These are phyloP conservation scores for Neodiprion pinetum DNA, from an alignment of 1,140 invertebrate species.

Conservation along the genomic window DNA sequence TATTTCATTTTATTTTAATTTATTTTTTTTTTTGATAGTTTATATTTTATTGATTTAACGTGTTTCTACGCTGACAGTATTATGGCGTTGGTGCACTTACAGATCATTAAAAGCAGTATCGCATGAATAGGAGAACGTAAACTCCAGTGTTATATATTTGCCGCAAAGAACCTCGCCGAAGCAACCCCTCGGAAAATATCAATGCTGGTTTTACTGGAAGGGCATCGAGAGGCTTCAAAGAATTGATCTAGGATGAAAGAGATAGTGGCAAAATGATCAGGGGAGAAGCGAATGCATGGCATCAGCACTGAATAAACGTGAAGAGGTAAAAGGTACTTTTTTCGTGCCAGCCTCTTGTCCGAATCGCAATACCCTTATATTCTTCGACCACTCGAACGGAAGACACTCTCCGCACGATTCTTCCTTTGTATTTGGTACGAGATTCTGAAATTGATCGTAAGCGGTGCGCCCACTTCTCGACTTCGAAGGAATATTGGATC, in stretches of 20 bases:
- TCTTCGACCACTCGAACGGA: neutral
- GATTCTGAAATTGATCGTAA: neutral
- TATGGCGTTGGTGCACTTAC: too few species aligned
- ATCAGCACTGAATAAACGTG: neutral
- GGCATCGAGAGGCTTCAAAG: neutral
- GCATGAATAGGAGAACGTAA: too few species aligned
- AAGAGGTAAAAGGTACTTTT: neutral
- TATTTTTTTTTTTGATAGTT: too few species aligned
- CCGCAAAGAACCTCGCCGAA: too few species aligned
- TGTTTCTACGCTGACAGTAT: too few species aligned
- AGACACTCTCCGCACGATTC: neutral
- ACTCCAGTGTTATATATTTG: too few species aligned
- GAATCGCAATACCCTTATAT: neutral
- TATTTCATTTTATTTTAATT: too few species aligned
- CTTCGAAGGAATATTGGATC: conserved; percentile 46
- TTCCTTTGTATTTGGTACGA: neutral
- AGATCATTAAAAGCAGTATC: too few species aligned
- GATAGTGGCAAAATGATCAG: neutral
- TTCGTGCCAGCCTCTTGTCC: neutral
- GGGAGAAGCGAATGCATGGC: neutral
- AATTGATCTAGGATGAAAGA: neutral
- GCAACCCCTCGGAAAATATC: too few species aligned
- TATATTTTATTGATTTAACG: too few species aligned
- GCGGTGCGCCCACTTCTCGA: conserved; percentile 33
- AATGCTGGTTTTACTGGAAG: neutral